Conservation (phyloP, 23 tunicate genomes). For the Aplidium turbinatum region DNA sequence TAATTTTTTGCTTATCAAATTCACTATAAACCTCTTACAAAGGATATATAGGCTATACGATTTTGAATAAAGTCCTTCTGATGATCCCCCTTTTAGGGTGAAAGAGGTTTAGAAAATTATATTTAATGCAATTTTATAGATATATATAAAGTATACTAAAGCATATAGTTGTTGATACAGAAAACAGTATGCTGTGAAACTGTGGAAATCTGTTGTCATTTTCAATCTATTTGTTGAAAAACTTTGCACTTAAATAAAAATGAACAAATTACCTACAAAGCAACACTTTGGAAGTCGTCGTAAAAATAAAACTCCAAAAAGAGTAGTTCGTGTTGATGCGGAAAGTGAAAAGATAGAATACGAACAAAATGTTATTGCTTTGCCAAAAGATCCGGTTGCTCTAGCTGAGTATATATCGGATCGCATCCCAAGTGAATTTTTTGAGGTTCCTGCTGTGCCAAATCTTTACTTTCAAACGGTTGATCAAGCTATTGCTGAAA, state of each 20-base stretch:
- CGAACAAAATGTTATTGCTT: background rate
- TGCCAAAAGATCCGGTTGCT: slow-evolving; percentile 13
- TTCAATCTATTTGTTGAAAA: background rate
- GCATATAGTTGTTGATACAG: too few species aligned
- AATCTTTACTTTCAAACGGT: slow-evolving; percentile 5
- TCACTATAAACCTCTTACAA: too few species aligned
- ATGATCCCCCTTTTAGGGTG: too few species aligned
- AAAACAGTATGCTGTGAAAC: too few species aligned
- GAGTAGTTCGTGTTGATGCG: slow-evolving; percentile 12
- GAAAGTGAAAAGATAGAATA: slow-evolving; percentile 1
- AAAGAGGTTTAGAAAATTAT: too few species aligned
- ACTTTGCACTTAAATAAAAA: background rate
- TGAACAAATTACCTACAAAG: slow-evolving; percentile 10
- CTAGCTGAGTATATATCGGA: slow-evolving; percentile 25
- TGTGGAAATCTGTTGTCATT: too few species aligned
- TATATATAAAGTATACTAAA: too few species aligned
- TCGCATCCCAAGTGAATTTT: slow-evolving; percentile 9
- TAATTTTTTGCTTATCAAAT: too few species aligned
- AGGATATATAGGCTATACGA: too few species aligned
- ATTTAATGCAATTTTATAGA: too few species aligned
- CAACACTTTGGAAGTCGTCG: slow-evolving; percentile 19
- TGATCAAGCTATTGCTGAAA: slow-evolving; percentile 1
- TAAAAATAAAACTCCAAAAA: slow-evolving; percentile 32
- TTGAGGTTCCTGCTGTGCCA: slow-evolving; percentile 16
- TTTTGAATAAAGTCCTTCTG: too few species aligned